Evolutionary conservation across 2,113 vertebrate genomes (phyloP).

Genomic region (Triplophysa tibetana): DNA sequence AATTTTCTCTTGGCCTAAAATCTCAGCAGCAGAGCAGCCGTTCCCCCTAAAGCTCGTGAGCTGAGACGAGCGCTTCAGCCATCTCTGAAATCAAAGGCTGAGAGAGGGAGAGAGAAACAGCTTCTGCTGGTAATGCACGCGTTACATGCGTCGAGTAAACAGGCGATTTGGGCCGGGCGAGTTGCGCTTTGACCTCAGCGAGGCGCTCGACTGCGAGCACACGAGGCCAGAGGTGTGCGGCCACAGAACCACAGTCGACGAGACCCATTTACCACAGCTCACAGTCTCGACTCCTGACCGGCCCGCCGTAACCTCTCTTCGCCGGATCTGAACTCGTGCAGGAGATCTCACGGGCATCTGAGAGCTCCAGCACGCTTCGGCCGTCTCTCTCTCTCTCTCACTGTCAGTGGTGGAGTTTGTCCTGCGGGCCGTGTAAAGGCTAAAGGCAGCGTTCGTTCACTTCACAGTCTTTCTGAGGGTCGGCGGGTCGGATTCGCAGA

Average conservation of each 20-base stretch:
- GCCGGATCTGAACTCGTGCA: constrained; percentile 74
- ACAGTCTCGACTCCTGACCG: constrained; percentile 71
- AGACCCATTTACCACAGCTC: constrained; percentile 70
- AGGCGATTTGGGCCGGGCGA: not conserved
- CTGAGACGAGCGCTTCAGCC: constrained; percentile 67
- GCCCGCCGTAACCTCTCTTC: constrained; percentile 71
- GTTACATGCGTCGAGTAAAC: constrained; percentile 59
- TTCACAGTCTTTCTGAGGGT: constrained; percentile 88
- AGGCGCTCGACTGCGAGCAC: not conserved
- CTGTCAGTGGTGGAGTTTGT: constrained; percentile 64
- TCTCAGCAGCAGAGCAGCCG: constrained; percentile 51
- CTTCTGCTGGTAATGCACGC: not conserved
- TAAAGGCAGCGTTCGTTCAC: constrained; percentile 77
- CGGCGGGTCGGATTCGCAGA: constrained; percentile 86
- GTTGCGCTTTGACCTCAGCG: not conserved
- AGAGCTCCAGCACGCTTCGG: constrained; percentile 35
- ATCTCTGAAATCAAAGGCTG: constrained; percentile 57
- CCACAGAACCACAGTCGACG: constrained; percentile 68
- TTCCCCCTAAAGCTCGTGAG: constrained; percentile 57
- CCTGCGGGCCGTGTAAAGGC: constrained; percentile 73
- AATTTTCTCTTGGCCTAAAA: constrained; percentile 72
- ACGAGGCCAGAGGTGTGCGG: constrained; percentile 44
- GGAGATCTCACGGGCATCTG: constrained; percentile 74
- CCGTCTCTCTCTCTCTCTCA: constrained; percentile 48
- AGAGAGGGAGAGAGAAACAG: constrained; percentile 12